Base-by-base conservation (phyloP, 2,888 invertebrate species). In the Heliconius erato region DNA sequence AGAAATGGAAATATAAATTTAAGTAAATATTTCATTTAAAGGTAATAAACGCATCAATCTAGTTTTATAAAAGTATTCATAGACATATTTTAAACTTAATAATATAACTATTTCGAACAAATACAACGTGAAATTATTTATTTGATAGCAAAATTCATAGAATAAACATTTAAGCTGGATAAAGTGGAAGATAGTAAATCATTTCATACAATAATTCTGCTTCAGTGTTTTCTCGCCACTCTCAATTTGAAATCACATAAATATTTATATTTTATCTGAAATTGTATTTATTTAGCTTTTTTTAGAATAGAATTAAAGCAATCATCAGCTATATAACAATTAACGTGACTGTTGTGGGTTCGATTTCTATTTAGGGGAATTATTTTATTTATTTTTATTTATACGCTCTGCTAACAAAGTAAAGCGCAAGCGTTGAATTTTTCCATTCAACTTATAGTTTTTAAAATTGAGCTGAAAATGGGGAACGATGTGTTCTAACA, bases 211-310 rank as follows among this genome's bases (percentile, higher is more conserved):
- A n/a, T n/a, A n/a, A 83, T 86, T 85, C 84, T 86, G 77, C 83
- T 74, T 86, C 87, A 86, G 85, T 90, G 88, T 91, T 90, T 90
- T 91, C 90, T 89, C 89, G 88, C 89, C 86, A 89, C 90, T 91
- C 93, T 93, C 95, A 95, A 94, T 94, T 94, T 94, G 85, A 89
- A 90, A 93, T 93, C 93, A 90, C 94, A 95, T 95, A 95, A 95
- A 94, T 95, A 93, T 95, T 95, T 92, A 94, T 94, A 94, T 94
- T 94, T 92, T 93, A 92, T 92, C 91, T 59, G 9, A 23, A n/a
- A 63, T 63, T n/a, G 9, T 63, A 63, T n/a, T 23, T 54, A 54
- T 19, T 54, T 7, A 23, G 35, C 35, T 6, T 54, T 49, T 19
- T 54, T 2, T 54, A 19, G 19, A 54, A 54, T 54, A 7, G 19